A percentile compares a stretch with the other conserved stretches of the same genome.
These are phyloP conservation scores for Pogona vitticeps DNA, from an alignment of 2,113 vertebrate species.

Conservation along the genomic window DNA sequence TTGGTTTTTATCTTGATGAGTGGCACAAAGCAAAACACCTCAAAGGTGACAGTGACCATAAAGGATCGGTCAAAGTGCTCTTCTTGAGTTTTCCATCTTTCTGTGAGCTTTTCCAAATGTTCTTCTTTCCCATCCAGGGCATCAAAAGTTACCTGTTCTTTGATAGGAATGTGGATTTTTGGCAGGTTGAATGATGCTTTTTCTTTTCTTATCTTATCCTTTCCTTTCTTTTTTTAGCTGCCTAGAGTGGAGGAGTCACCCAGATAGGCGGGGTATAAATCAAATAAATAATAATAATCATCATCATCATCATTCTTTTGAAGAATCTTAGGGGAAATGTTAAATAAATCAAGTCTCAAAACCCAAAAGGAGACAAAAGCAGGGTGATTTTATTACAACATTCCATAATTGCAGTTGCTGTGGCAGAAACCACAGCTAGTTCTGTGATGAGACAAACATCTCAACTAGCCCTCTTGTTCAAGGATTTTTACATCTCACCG, in stretches of 20 bases:
- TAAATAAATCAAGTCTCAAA: background rate
- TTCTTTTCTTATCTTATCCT: background rate
- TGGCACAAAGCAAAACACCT: background rate
- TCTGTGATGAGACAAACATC: background rate
- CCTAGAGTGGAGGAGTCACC: no score
- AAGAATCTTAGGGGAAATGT: background rate
- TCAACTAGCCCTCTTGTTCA: no score
- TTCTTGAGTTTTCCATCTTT: background rate
- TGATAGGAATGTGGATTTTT: background rate
- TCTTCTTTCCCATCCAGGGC: background rate
- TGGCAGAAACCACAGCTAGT: no score
- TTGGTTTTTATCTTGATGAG: background rate
- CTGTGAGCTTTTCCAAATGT: background rate
- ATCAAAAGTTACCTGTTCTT: background rate
- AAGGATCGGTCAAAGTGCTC: background rate
- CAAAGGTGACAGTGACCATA: background rate
- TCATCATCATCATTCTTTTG: no score
- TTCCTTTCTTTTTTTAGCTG: no score
- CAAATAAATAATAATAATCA: no score
- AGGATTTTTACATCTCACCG: no score
- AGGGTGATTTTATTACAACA: background rate
- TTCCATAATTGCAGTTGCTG: background rate
- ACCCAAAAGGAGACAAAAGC: background rate
- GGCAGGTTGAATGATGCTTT: background rate
- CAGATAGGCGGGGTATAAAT: no score